Conservation (phyloP, 2,113 vertebrate genomes). For the Colossoma macropomum region DNA sequence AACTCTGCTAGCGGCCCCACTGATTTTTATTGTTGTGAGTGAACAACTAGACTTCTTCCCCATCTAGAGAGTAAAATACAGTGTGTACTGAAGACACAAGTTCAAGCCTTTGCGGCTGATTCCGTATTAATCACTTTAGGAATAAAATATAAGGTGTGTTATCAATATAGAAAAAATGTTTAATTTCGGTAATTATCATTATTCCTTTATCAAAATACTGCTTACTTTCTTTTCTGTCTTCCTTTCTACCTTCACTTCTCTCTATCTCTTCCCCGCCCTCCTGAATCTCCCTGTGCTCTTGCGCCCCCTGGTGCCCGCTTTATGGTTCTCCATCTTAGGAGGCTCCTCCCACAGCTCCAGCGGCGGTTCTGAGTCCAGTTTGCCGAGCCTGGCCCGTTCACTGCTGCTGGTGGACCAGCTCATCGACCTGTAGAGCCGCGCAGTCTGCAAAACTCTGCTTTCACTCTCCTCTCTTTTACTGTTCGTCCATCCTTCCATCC, state of each 20-base stretch:
- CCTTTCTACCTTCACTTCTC: slow-evolving; percentile 12
- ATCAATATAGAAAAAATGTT: no score
- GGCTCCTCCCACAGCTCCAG: slow-evolving; percentile 99
- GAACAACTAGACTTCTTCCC: background rate
- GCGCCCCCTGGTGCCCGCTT: slow-evolving; percentile 64
- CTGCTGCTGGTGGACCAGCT: slow-evolving; percentile 99
- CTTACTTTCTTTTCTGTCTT: slow-evolving; percentile 41
- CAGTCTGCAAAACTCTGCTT: slow-evolving; percentile 35
- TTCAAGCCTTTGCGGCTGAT: no score
- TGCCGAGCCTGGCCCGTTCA: slow-evolving; percentile 98
- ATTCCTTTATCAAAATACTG: background rate
- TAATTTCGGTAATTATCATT: no score
- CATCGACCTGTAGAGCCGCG: slow-evolving; percentile 94
- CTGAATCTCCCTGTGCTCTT: slow-evolving; percentile 18
- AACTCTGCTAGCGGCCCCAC: no score
- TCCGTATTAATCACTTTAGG: no score
- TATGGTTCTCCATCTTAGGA: slow-evolving; percentile 77
- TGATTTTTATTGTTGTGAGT: no score
- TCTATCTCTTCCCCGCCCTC: slow-evolving; percentile 48
- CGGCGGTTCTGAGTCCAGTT: slow-evolving; percentile 97
- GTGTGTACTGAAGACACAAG: no score
- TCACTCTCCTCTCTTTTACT: slow-evolving; percentile 14
- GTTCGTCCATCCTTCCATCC: background rate
- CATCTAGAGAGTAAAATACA: background rate
- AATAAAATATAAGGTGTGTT: no score